These are phyloP conservation scores for Chlorodrepanis virens DNA, from an alignment of 2,113 vertebrate species.

Conservation along the genomic window DNA sequence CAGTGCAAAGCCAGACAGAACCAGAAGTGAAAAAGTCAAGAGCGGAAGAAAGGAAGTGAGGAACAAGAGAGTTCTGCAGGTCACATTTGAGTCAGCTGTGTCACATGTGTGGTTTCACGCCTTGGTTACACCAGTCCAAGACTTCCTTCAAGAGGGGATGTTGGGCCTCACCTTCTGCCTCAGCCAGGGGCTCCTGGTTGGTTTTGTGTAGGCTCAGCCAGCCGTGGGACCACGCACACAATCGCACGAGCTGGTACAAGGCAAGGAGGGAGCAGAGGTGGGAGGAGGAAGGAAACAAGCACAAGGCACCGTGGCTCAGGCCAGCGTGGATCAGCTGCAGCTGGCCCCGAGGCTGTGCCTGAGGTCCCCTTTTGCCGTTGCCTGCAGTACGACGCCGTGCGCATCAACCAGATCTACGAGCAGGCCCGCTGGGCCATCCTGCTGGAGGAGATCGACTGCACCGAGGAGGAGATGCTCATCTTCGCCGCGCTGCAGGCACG, in stretches of 20 bases:
- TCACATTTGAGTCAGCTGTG: accelerated
- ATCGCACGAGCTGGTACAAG: neutral
- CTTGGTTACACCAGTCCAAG: neutral
- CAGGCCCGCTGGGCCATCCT: conserved; percentile 95
- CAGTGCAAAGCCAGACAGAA: neutral
- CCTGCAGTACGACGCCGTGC: conserved; percentile 88
- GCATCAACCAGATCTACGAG: conserved; percentile 96
- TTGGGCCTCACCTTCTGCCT: neutral
- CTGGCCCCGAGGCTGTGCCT: accelerated
- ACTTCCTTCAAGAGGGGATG: neutral
- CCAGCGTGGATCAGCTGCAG: neutral
- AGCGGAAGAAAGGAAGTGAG: neutral
- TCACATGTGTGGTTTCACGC: neutral
- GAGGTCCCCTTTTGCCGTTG: neutral
- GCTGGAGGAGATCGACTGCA: conserved; percentile 95
- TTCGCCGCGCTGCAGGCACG: conserved; percentile 93
- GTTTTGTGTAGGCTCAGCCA: neutral
- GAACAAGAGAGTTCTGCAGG: neutral
- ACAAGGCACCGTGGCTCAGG: neutral
- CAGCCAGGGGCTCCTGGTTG: neutral
- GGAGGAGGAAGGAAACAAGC: neutral
- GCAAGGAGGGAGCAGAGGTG: neutral
- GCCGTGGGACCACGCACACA: neutral
- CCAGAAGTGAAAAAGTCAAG: neutral
- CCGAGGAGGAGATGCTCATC: conserved; percentile 97